Evolutionary conservation across 2,113 vertebrate genomes (phyloP), one percentile per base, ranked within the genome.

Genomic region (Mustela lutreola): DNA sequence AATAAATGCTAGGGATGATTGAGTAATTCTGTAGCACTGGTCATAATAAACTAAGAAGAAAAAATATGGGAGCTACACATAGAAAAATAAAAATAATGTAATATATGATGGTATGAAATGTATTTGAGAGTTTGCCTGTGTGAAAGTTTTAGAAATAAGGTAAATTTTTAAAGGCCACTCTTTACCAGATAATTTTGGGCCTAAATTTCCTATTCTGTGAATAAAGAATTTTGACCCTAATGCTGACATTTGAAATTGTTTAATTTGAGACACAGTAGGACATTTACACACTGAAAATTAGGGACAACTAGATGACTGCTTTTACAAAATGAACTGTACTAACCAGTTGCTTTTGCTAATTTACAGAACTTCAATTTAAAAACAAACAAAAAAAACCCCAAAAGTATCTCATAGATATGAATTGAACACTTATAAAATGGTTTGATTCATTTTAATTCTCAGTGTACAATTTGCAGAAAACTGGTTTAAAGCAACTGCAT

Each of bases 251-350:
- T 82, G 65, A 67, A 67, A 90, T 76, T 82, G 21, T 75, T 97
- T 78, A 88, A 90, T 96, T 67, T 92, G 62, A 92, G 53, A 56
- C 42, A 33, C 65, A 60, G 76, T 56, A 53, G 50, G 56, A 91
- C 65, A 97, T 6, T 88, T 95, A 8, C 12, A 79, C 33, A 89
- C 42, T 96, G 79, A 95, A 97, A 97, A 89, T 97, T 88, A 67
- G 36, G 42, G 65, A 1, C 42, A 95, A 89, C 93, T 45, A 33
- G 19, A 81, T 95, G 33, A 18, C 7, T 58, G 36, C 2, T 81
- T 56, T 71, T 71, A 80, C 36, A 33, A 91, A 88, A 86, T 28
- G 62, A 96, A 48, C 18, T 84, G 18, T 33, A 84, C 62, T 95
- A 95, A 31, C 36, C 60, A 89, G 36, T 71, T 97, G 58, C 58